Percentiles rank a stretch among this genome's conserved stretches.
These are phyloP conservation scores for cat (Felis catus) DNA, from an alignment of 2,113 vertebrate species.

Conservation along the genomic window F.catus_Fca126_mat1.0 CM031415.1:16450001-16450500, in stretches of 20 bases:
- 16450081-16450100: neutral
- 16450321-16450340: constrained; percentile 19
- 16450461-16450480: too few species aligned
- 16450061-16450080: neutral
- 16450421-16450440: too few species aligned
- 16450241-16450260: neutral
- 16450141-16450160: neutral
- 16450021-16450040: neutral
- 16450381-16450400: too few species aligned
- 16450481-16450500: too few species aligned
- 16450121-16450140: neutral
- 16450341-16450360: neutral
- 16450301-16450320: neutral
- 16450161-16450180: neutral
- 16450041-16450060: neutral
- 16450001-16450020: constrained; percentile 27
- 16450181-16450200: neutral
- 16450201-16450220: neutral
- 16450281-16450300: neutral
- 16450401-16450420: too few species aligned
- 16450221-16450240: neutral
- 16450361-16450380: too few species aligned
- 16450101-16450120: neutral
- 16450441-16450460: too few species aligned
- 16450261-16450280: neutral